A percentile compares a stretch with the other conserved stretches of the same genome.
phyloP scores from a whole-genome alignment of 1,140 invertebrate species.

The Chlorops oryzae region DNA sequence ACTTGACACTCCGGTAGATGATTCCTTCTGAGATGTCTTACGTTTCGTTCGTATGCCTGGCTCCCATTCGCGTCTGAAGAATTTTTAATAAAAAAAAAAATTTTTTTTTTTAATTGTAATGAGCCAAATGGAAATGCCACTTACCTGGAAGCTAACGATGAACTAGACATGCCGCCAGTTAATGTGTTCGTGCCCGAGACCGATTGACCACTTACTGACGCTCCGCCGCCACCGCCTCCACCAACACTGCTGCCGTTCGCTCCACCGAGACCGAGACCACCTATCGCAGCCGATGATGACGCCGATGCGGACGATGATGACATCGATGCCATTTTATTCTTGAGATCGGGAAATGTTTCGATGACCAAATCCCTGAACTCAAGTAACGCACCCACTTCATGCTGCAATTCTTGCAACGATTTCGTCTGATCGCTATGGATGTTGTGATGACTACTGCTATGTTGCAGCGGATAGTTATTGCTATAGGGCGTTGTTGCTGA shows the following conservation, averaged over 20 bases:
- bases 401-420: constrained; percentile 67
- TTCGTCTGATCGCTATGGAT: constrained; percentile 47
- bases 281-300: constrained; percentile 31
- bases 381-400: constrained; percentile 81
- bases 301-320: constrained; percentile 40
- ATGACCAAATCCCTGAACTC: constrained; percentile 87
- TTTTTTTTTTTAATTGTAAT: not conserved
- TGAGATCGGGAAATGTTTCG: constrained; percentile 82
- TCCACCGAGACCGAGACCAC: constrained; percentile 48
- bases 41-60: constrained; percentile 68
- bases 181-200: constrained; percentile 4
- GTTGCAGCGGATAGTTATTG: constrained; percentile 37
- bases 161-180: constrained; percentile 10
- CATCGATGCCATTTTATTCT: constrained; percentile 66
- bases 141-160: constrained; percentile 41
- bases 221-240: constrained; percentile 28
- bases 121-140: not conserved
- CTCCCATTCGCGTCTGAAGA: constrained; percentile 60
- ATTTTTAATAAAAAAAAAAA: not conserved
- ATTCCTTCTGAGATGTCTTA: constrained; percentile 54
- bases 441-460: constrained; percentile 27
- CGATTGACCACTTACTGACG: not conserved
- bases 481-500: constrained; percentile 21
- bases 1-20: constrained; percentile 37
- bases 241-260: constrained; percentile 28